Base-by-base conservation (phyloP, 2,888 invertebrate species). In the Troilus luridus region DNA sequence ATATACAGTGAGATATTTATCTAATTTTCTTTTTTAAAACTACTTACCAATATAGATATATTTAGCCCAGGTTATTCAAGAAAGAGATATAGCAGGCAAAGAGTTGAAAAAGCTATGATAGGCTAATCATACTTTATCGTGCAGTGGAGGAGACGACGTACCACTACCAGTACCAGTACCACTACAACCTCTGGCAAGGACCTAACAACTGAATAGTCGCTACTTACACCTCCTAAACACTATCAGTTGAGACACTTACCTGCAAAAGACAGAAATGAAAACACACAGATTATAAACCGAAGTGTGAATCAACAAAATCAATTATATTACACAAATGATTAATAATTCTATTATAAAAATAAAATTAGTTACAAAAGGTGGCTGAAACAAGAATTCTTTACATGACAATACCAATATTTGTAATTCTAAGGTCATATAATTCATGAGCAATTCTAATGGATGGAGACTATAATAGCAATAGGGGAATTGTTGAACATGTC, bases 271-370 rank as follows among this genome's bases (percentile, higher is more conserved):
- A 77, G 72, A 77, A 77, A 77, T 77, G 41, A 77, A 77, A 77
- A 85, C 85, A 85, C 85, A 85, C 85, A 85, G 85, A 85, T 85
- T 85, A 85, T 85, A 85, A 54, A 85, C 56, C 56, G 85, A 54
- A 85, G n/a, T 21, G 72, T 17, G 17, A 77, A 77, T 41, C 72
- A 27, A 77, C 41, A 77, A 41, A 85, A 85, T 56, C 56, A 56
- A 85, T n/a, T 56, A 85, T 58, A 85, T 56, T 56, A 24, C 14
- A 54, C 2, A 56, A 10, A 56, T 56, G 54, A 85, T 54, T 9
- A 11, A 54, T 56, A 56, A 21, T n/a, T 12, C 21, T 56, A 85
- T 41, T 56, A 21, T 54, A n/a, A 17, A 41, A 24, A 41, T 77
- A 41, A 27, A 41, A 77, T 27, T 77, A 77, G 27, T 24, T 41